Conservation (phyloP, 2,113 vertebrate species). For the Dromaius novaehollandiae region DNA sequence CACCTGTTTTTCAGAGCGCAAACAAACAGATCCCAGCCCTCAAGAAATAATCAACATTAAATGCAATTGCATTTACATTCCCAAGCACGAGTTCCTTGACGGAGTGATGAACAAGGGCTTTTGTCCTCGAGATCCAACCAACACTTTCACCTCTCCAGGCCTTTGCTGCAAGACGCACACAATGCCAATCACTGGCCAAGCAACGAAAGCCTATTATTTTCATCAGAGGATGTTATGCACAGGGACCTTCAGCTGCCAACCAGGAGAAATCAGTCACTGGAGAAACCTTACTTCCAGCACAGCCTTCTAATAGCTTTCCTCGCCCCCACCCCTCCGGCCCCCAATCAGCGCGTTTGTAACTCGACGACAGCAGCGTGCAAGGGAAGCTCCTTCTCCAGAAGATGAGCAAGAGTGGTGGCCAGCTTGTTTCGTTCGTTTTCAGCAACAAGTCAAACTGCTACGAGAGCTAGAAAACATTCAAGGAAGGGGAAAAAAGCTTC, state of each 20-base stretch:
- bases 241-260: slow-evolving; percentile 43
- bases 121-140: not conserved
- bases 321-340: not conserved
- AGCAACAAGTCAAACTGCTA: slow-evolving; percentile 29
- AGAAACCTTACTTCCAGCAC: not conserved
- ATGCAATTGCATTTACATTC: not conserved
- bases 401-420: not conserved
- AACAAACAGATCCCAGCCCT: not conserved
- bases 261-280: slow-evolving; percentile 43
- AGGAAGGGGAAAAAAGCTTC: not conserved
- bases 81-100: not conserved
- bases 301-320: slow-evolving; percentile 35
- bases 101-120: not conserved
- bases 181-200: not conserved
- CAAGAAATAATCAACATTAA: not conserved
- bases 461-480: slow-evolving; percentile 5
- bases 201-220: slow-evolving; percentile 44
- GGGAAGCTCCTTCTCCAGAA: slow-evolving; percentile 23
- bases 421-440: not conserved
- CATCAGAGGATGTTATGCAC: slow-evolving; percentile 43
- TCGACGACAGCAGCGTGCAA: not conserved
- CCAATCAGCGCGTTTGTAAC: not conserved
- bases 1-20: not conserved
- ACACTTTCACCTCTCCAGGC: slow-evolving; percentile 8
- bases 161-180: not conserved